Conservation (phyloP, 2,113 vertebrate genomes). For the Chelonoidis abingdonii region DNA sequence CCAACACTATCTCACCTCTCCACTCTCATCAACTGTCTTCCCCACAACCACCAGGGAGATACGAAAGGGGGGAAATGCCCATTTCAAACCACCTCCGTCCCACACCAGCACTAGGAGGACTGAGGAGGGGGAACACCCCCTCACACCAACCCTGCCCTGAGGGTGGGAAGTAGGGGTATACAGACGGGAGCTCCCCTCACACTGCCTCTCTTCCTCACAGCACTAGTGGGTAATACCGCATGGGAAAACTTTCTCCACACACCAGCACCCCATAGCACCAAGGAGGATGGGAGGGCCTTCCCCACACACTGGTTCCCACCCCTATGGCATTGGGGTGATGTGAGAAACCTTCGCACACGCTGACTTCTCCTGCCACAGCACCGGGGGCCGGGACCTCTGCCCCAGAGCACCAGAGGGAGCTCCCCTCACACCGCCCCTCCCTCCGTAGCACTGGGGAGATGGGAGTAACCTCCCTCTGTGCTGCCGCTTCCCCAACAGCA, state of each 20-base stretch:
- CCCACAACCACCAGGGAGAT: not conserved
- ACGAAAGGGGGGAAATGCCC: too few species aligned
- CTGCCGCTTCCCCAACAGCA: not conserved
- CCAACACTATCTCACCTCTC: not conserved
- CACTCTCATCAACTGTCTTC: not conserved
- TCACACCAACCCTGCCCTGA: not conserved
- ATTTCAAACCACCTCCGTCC: too few species aligned
- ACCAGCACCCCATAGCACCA: not conserved
- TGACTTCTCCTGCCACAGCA: not conserved
- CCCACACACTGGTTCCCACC: not conserved
- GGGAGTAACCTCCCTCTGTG: too few species aligned
- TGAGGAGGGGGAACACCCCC: too few species aligned
- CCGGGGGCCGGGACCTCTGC: not conserved
- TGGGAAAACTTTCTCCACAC: not conserved
- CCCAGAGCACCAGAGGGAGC: not conserved
- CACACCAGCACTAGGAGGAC: not conserved
- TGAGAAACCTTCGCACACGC: not conserved
- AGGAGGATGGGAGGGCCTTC: too few species aligned
- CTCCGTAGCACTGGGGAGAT: not conserved
- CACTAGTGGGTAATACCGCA: too few species aligned
- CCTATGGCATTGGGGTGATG: not conserved
- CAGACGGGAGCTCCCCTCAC: not conserved
- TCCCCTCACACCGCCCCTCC: too few species aligned
- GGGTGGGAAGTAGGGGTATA: not conserved
- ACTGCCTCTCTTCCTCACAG: not conserved